A percentile compares a stretch with the other conserved stretches of the same genome.
Evolutionary conservation across 2,888 invertebrate genomes (phyloP).

Genomic region (Anarsia innoxiella): DNA sequence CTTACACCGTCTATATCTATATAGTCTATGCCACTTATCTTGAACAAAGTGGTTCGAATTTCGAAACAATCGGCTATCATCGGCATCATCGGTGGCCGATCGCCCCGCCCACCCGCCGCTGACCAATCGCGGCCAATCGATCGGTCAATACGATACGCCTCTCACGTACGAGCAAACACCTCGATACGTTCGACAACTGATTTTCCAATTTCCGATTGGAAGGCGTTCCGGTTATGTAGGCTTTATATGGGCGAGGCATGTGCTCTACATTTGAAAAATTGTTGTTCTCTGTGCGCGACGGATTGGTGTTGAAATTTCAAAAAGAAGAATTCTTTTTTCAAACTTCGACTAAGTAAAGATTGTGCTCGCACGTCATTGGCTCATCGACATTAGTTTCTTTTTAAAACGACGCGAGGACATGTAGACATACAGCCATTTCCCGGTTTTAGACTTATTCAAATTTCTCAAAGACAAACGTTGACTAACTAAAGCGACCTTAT

Average conservation of each 20-base stretch:
- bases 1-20: too few relatives aligned
- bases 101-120: conserved; percentile 53
- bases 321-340: conserved; percentile 5
- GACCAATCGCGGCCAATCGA: conserved; percentile 66
- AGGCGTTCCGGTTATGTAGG: conserved; percentile 6
- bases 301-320: conserved; percentile 8
- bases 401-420: conserved; percentile 13
- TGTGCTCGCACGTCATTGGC: conserved; percentile 16
- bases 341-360: conserved; percentile 7
- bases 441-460: conserved; percentile 27
- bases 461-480: conserved; percentile 24
- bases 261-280: not conserved
- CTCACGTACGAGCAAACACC: conserved; percentile 21
- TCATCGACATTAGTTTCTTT: conserved; percentile 21
- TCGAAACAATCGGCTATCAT: conserved; percentile 32
- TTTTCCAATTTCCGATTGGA: conserved; percentile 10
- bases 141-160: conserved; percentile 54
- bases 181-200: conserved; percentile 10
- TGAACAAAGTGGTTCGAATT: too few relatives aligned
- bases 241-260: conserved; percentile 7
- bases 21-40: too few relatives aligned
- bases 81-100: conserved; percentile 35
- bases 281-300: too few relatives aligned
- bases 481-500: conserved; percentile 23
- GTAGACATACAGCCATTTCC: conserved; percentile 26